Conservation (phyloP, 2,888 invertebrate genomes). For the Caenorhabditis doughertyi region DNA sequence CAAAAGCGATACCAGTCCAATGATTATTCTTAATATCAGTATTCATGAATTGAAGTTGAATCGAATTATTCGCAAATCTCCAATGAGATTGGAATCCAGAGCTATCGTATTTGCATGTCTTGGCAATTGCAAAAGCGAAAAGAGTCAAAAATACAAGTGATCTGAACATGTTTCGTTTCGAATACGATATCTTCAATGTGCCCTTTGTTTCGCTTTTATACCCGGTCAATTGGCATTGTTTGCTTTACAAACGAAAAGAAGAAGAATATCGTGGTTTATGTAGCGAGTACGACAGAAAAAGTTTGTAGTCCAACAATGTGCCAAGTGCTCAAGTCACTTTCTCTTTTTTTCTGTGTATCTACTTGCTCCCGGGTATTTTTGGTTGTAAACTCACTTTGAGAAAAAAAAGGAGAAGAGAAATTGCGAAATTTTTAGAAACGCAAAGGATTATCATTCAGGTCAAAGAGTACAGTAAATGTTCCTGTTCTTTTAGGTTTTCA, state of each 20-base stretch:
- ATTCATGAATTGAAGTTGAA: constrained; percentile 55
- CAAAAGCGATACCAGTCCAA: constrained; percentile 60
- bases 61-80: constrained; percentile 57
- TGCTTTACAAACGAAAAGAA: constrained; percentile 6
- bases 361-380: constrained; percentile 16
- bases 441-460: neutral
- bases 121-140: constrained; percentile 28
- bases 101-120: constrained; percentile 54
- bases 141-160: constrained; percentile 18
- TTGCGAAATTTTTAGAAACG: neutral
- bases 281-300: constrained; percentile 21
- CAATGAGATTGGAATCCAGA: constrained; percentile 50
- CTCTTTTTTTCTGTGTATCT: constrained; percentile 21
- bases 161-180: constrained; percentile 41
- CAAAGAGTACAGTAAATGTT: neutral
- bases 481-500: neutral
- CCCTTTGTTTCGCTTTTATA: constrained; percentile 34
- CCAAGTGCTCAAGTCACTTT: constrained; percentile 56
- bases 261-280: constrained; percentile 43
- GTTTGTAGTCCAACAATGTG: constrained; percentile 56
- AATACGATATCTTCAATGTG: constrained; percentile 13
- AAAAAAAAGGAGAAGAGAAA: neutral
- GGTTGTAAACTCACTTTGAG: neutral
- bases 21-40: constrained; percentile 58
- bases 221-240: constrained; percentile 23